Base-by-base conservation (phyloP, 2,888 invertebrate genomes). In the Lepidocyrtinus sp. region DNA sequence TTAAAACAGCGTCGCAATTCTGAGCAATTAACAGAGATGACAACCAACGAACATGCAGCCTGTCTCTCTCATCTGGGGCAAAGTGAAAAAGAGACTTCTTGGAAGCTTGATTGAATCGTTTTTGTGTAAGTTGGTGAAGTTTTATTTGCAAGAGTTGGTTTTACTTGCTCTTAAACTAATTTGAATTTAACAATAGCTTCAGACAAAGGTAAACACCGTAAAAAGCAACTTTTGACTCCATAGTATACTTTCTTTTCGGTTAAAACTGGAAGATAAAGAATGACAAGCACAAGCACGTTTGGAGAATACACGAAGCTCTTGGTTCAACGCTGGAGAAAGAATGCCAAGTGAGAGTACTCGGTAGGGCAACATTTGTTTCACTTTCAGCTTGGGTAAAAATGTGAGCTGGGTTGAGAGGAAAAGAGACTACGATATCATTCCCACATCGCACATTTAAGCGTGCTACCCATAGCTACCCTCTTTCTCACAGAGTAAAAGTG, bases 321-420 rank as follows among this genome's bases (percentile, higher is more conserved):
- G 15, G 50, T 50, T 50, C 50, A 50, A 50, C 50, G 50, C 50
- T 50, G 50, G 50, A 12, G 15, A 50, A 50, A 50, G 50, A 50
- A 50, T 50, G 50, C 50, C 5, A 50, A 50, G 50, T 12, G 50
- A 50, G 50, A 50, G 50, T 17, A n/a, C n/a, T 17, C 17, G 50
- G 50, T 50, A 50, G 45, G 45, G 26, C 45, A 75, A 50, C 75
- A 26, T 72, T 72, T 65, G 71, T 65, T 71, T 77, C 70, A 71
- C 71, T 62, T 71, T 25, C 15, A 15, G 15, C 15, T 65, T 64
- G 15, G 76, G 17, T 45, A 63, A 69, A 65, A 75, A 63, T 27
- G 69, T 68, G 69, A 65, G 70, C 50, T 61, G 63, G 22, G 27
- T 70, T 36, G 36, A 15, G 50, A 50, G 15, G 36, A 7, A 36